These are phyloP conservation scores for Cynocephalus volans DNA, from an alignment of 2,113 vertebrate species.

Conservation along the genomic window DNA sequence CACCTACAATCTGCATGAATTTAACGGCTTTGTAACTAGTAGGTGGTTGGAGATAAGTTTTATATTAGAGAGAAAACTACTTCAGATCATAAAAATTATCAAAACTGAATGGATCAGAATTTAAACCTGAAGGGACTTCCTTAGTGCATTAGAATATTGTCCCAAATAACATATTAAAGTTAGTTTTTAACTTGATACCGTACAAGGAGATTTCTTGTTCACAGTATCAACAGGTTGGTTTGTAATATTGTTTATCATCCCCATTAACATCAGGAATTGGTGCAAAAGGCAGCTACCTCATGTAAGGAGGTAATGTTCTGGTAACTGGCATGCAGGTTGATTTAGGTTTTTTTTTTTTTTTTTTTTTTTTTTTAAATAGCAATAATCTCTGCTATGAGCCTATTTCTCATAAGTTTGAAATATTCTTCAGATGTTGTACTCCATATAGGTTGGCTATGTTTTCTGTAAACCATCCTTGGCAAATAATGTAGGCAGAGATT, in stretches of 20 bases:
- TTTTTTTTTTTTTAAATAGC: background rate
- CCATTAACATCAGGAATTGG: background rate
- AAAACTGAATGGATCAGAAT: constrained; percentile 76
- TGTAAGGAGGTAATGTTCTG: background rate
- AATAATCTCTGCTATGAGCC: background rate
- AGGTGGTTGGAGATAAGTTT: constrained; percentile 79
- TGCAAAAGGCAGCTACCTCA: background rate
- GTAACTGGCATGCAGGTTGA: background rate
- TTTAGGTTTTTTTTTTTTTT: background rate
- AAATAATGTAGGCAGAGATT: background rate
- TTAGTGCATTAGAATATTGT: constrained; percentile 74
- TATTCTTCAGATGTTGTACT: background rate
- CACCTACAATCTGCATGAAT: constrained; percentile 88
- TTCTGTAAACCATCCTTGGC: background rate
- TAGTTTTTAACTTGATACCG: constrained; percentile 62
- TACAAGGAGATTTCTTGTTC: constrained; percentile 52
- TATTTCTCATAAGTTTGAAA: background rate
- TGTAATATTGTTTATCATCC: constrained; percentile 54
- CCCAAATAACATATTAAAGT: background rate
- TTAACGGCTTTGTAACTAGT: constrained; percentile 87
- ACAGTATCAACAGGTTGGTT: constrained; percentile 89
- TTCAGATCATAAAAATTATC: constrained; percentile 84
- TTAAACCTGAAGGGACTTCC: background rate
- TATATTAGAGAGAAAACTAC: constrained; percentile 76
- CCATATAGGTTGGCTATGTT: background rate